Evolutionary conservation across 2,113 vertebrate species (phyloP).

Genomic region (Aleadryas rufinucha): DNA sequence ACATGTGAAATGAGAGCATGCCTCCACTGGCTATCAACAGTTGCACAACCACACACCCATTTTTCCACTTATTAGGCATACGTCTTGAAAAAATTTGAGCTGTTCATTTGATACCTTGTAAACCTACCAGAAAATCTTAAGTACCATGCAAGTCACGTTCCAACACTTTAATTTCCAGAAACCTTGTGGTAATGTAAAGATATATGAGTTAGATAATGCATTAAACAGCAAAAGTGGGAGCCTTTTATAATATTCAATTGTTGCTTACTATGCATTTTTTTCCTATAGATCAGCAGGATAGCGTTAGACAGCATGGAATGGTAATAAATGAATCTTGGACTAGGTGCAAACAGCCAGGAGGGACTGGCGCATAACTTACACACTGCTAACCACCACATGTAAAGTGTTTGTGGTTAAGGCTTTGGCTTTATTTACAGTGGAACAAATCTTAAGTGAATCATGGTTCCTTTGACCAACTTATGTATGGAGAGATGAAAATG

Average conservation of each 20-base stretch:
- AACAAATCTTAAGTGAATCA: background rate
- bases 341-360: background rate
- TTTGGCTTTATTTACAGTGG: background rate
- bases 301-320: background rate
- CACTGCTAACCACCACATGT: background rate
- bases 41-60: background rate
- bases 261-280: background rate
- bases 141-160: background rate
- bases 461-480: background rate
- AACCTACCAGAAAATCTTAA: background rate
- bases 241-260: background rate
- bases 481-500: background rate
- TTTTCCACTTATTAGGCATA: background rate
- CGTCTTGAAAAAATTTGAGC: background rate
- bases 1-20: background rate
- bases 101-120: background rate
- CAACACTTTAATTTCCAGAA: background rate
- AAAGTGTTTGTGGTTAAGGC: background rate
- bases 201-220: background rate
- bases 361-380: background rate
- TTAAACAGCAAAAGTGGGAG: background rate
- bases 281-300: background rate
- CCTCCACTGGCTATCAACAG: background rate
- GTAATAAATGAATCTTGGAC: conserved; percentile 15
- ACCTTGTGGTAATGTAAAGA: background rate